Conservation (phyloP, 2,113 vertebrate genomes). For the Microtus montanus region DNA sequence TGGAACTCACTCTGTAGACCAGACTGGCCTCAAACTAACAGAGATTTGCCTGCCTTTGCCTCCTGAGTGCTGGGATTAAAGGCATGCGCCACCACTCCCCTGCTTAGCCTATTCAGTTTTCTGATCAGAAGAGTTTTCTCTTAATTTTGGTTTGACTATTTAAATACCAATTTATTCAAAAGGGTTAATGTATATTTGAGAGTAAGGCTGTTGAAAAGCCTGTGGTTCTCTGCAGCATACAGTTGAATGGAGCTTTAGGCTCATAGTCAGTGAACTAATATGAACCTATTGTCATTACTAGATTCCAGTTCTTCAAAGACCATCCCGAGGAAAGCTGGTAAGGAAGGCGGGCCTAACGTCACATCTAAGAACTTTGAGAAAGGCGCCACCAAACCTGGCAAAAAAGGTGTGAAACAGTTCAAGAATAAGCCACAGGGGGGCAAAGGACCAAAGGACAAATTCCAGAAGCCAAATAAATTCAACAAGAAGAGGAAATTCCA, state of each 20-base stretch:
- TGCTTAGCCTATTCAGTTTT: constrained; percentile 31
- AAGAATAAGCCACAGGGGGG: constrained; percentile 82
- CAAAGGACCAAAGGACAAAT: constrained; percentile 79
- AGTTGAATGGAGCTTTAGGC: background rate
- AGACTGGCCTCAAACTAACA: too few relatives aligned
- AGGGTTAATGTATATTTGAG: background rate
- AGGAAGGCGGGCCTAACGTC: constrained; percentile 75
- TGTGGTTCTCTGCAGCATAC: background rate
- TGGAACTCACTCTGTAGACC: too few relatives aligned
- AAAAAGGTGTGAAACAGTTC: constrained; percentile 81
- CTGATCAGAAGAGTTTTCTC: constrained; percentile 4
- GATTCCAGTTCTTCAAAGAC: constrained; percentile 77
- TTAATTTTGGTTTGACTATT: constrained; percentile 35
- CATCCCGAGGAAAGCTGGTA: constrained; percentile 65
- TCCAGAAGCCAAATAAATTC: constrained; percentile 70
- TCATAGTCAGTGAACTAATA: background rate
- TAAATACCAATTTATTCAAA: background rate
- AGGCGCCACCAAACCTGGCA: constrained; percentile 78
- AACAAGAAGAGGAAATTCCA: constrained; percentile 82
- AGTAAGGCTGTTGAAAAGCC: background rate
- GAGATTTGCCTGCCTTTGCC: too few relatives aligned
- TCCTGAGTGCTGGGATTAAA: too few relatives aligned
- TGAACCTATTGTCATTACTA: constrained; percentile 38
- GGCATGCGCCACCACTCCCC: too few relatives aligned
- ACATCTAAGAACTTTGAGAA: constrained; percentile 83